phyloP scores from a whole-genome alignment of 1,140 invertebrate genomes.

The Heliconius hewitsoni region DNA sequence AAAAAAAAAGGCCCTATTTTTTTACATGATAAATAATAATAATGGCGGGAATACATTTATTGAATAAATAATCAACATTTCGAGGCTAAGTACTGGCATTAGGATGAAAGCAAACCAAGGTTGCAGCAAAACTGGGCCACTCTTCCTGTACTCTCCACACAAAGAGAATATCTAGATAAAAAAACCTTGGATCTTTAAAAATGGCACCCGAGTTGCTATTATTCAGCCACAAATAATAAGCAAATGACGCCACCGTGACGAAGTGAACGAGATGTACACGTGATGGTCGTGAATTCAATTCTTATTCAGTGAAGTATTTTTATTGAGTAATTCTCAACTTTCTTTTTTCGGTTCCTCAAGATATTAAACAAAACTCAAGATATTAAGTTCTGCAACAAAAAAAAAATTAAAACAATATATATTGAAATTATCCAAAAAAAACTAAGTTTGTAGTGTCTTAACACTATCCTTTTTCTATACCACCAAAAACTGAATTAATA shows the following conservation, averaged over 20 bases:
- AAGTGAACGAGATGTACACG: not conserved
- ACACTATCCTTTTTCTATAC: not conserved
- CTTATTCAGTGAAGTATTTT: too few relatives aligned
- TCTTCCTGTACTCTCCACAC: constrained; percentile 29
- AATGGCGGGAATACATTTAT: constrained; percentile 8
- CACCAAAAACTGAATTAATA: not conserved
- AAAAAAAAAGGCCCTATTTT: not conserved
- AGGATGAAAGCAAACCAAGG: constrained; percentile 34
- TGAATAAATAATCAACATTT: constrained; percentile 25
- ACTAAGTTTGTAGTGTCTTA: too few relatives aligned
- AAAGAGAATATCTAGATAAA: constrained; percentile 22
- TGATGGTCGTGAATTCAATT: not conserved
- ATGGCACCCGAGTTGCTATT: constrained; percentile 29
- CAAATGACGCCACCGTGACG: not conserved
- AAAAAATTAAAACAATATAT: too few relatives aligned
- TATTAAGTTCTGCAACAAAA: too few relatives aligned
- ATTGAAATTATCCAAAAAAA: too few relatives aligned
- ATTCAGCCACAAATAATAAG: constrained; percentile 16
- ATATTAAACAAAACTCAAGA: too few relatives aligned
- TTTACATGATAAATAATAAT: not conserved
- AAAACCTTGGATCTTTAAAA: constrained; percentile 17
- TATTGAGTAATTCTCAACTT: too few relatives aligned
- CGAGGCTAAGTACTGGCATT: constrained; percentile 32
- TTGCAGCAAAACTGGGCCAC: constrained; percentile 30
- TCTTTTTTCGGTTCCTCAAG: too few relatives aligned